A percentile compares a stretch with the other conserved stretches of the same genome.
Conservation (phyloP, 2,797 vertebrate genomes). For the Florisuga fusca region DNA sequence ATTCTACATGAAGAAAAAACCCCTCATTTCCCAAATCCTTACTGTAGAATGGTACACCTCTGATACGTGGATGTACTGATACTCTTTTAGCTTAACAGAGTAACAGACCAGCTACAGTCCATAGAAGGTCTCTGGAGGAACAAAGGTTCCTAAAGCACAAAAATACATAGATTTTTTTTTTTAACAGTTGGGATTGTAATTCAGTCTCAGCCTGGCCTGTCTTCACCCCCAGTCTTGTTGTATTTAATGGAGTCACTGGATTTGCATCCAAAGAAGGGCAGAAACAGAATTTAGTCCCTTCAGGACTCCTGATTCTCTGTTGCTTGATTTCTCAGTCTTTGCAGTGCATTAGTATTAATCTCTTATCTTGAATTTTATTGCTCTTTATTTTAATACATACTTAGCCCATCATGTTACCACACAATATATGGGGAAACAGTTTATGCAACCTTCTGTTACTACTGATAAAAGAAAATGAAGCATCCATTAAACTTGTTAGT, state of each 20-base stretch:
- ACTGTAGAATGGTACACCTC: background rate
- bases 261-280: background rate
- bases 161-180: background rate
- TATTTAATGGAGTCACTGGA: background rate
- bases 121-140: background rate
- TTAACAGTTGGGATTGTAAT: background rate
- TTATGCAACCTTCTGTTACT: background rate
- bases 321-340: background rate
- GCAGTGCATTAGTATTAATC: background rate
- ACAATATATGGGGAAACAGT: background rate
- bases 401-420: background rate
- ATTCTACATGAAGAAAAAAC: background rate
- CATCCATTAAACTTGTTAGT: background rate
- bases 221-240: background rate
- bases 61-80: background rate
- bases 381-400: conserved; percentile 11
- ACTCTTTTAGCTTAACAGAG: background rate
- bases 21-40: background rate
- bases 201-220: background rate
- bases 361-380: background rate
- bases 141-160: background rate
- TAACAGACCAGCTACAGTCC: background rate
- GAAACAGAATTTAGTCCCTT: background rate
- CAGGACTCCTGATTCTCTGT: background rate
- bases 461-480: conserved; percentile 16